Base-by-base conservation (phyloP, 2,888 invertebrate genomes). In the Anticlea derivata region DNA sequence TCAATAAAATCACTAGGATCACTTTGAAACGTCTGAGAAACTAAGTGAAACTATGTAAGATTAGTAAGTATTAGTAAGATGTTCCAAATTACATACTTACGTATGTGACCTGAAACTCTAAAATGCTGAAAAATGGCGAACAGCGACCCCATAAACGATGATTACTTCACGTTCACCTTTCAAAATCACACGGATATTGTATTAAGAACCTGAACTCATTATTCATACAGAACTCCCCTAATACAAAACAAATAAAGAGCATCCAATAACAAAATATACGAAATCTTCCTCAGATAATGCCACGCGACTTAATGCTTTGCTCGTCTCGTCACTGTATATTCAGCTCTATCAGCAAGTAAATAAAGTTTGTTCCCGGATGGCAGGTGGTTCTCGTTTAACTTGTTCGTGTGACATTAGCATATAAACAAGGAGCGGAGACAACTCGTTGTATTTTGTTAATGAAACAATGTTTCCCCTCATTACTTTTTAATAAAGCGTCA, bases 401-500 rank as follows among this genome's bases (percentile, higher is more conserved):
- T 59, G 53, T 60, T 56, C 54, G 54, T 47, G 37, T 47, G 49
- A 50, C 51, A 65, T 65, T 65, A 63, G 65, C 65, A 65, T 65
- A 65, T 62, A 65, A 65, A 65, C 65, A 65, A 65, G 63, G 43
- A 55, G 58, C 52, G 57, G 44, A 17, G 53, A 53, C 48, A 59
- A 59, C 62, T 59, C 53, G 35, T 51, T 56, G 46, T 56, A 46
- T 56, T 50, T 52, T 37, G 57, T 58, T 64, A 62, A 64, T 64
- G 64, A 65, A 58, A 60, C 50, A 39, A 34, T 55, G 54, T 55
- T 53, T 40, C 38, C 24, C 46, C 44, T 58, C 61, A 58, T 61
- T 55, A 61, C 53, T 57, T 58, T 59, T 59, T 61, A 61, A 60
- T 61, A 63, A 61, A 60, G 40, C 31, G 17, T 7, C 50, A 27